Conservation (phyloP, 2,888 invertebrate species). For the Sphinx pinastri region DNA sequence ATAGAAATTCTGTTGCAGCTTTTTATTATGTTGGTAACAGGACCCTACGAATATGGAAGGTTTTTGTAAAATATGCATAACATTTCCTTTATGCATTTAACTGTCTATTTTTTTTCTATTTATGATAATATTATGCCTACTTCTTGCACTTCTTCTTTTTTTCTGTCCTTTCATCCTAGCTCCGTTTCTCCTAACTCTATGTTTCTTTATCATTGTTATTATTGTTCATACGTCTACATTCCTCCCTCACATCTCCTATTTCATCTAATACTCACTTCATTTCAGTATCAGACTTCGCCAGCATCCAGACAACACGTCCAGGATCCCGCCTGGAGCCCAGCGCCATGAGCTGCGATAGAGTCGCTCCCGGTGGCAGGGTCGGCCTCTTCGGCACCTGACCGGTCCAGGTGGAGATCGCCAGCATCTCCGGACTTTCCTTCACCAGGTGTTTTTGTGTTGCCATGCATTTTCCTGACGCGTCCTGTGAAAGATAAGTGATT, state of each 20-base stretch:
- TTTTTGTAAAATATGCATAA: no score
- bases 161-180: no score
- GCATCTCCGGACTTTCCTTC: constrained; percentile 91
- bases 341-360: constrained; percentile 89
- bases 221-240: background rate
- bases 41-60: no score
- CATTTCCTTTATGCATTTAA: no score
- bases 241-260: background rate
- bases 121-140: no score
- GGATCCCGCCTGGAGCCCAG: constrained; percentile 88
- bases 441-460: constrained; percentile 85
- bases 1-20: no score
- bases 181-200: no score
- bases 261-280: constrained; percentile 85
- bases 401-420: constrained; percentile 92
- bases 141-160: no score
- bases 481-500: constrained; percentile 49
- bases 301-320: constrained; percentile 91
- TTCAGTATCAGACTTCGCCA: constrained; percentile 90
- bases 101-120: no score
- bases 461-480: constrained; percentile 78
- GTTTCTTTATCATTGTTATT: no score
- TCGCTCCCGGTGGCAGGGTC: constrained; percentile 87
- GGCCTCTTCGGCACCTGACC: constrained; percentile 90
- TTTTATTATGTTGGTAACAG: no score